Percentiles rank a stretch among this genome's conserved stretches.
These are phyloP conservation scores for Marmota monax DNA, from an alignment of 2,113 vertebrate species.

Conservation along the genomic window DNA sequence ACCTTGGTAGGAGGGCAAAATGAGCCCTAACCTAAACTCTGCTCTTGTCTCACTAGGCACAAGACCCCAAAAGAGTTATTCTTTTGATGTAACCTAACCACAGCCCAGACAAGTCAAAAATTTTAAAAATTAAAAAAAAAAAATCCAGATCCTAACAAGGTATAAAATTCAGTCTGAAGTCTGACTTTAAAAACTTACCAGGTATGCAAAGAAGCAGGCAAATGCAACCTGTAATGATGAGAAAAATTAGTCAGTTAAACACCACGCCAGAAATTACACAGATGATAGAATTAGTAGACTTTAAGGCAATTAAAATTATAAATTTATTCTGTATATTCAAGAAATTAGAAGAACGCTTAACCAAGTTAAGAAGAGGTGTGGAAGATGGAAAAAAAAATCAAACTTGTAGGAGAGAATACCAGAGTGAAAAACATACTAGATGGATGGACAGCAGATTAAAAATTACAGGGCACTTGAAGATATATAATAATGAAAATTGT, in stretches of 20 bases:
- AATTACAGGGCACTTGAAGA: slow-evolving; percentile 2
- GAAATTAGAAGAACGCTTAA: slow-evolving; percentile 28
- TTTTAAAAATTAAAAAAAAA: background rate
- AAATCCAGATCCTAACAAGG: background rate
- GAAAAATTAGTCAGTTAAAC: slow-evolving; percentile 39
- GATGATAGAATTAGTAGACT: background rate
- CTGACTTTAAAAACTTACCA: slow-evolving; percentile 32
- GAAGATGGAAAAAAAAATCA: background rate
- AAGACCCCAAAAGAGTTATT: slow-evolving; percentile 46
- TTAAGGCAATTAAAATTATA: slow-evolving; percentile 53
- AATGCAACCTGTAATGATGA: slow-evolving; percentile 4
- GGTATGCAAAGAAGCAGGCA: background rate
- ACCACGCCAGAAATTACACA: slow-evolving; percentile 9
- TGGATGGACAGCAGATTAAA: background rate
- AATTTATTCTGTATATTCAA: background rate
- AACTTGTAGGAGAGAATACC: slow-evolving; percentile 3
- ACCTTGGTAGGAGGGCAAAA: background rate
- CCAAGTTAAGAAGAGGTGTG: slow-evolving; percentile 24
- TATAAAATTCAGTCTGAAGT: slow-evolving; percentile 42
- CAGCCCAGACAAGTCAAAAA: background rate
- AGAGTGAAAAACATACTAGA: background rate
- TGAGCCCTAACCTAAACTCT: background rate
- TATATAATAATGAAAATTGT: background rate
- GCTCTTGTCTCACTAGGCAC: background rate
- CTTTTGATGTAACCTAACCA: background rate